phyloP scores from a whole-genome alignment of 2,113 vertebrate genomes.

The Perca fluviatilis region DNA sequence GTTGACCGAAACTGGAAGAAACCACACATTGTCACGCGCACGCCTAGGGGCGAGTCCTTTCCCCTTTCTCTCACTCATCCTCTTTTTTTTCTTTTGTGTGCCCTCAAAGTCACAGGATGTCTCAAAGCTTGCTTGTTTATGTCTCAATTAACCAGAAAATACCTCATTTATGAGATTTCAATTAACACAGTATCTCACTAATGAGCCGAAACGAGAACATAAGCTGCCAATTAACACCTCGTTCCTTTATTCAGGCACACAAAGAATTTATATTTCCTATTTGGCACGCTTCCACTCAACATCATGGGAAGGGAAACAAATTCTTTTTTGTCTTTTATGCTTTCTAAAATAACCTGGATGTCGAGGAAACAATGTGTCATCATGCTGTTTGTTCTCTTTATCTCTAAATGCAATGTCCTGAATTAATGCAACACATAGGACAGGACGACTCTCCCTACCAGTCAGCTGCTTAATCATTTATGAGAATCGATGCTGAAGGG shows the following conservation, averaged over 20 bases:
- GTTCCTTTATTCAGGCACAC: slow-evolving; percentile 58
- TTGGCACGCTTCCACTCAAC: slow-evolving; percentile 46
- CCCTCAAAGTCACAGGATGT: slow-evolving; percentile 27
- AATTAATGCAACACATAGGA: slow-evolving; percentile 49
- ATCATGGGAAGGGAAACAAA: slow-evolving; percentile 32
- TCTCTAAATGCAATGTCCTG: slow-evolving; percentile 28
- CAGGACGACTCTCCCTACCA: slow-evolving; percentile 22
- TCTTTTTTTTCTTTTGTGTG: not conserved
- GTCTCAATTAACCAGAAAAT: slow-evolving; percentile 64
- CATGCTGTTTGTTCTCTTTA: slow-evolving; percentile 7
- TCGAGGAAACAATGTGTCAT: slow-evolving; percentile 32
- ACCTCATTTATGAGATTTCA: slow-evolving; percentile 64
- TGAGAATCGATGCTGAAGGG: slow-evolving; percentile 45
- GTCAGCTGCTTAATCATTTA: slow-evolving; percentile 66
- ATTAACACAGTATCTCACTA: slow-evolving; percentile 70
- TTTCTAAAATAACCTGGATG: slow-evolving; percentile 26
- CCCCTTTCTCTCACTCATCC: not conserved
- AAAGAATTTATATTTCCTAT: slow-evolving; percentile 59
- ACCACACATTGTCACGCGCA: slow-evolving; percentile 5
- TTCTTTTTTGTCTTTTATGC: slow-evolving; percentile 13
- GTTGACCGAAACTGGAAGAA: slow-evolving; percentile 34
- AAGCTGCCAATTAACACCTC: slow-evolving; percentile 73
- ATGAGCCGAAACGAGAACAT: slow-evolving; percentile 74
- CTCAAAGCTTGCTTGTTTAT: slow-evolving; percentile 42
- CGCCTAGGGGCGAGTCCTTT: not conserved